These are phyloP conservation scores for Thera obeliscata DNA, from an alignment of 2,888 invertebrate species.

Conservation along the genomic window DNA sequence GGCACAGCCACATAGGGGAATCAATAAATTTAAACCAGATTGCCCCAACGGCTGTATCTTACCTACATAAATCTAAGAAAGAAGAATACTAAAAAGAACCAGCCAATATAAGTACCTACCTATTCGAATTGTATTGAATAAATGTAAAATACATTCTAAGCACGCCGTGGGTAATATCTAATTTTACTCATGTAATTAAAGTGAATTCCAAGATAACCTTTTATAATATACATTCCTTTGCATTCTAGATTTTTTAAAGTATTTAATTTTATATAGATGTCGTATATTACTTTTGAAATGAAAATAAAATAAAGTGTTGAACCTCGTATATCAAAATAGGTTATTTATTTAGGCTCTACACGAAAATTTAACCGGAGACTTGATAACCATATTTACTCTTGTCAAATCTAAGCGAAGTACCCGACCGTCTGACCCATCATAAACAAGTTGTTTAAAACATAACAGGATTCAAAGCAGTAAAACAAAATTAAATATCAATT, in stretches of 20 bases:
- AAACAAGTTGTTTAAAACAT: constrained; percentile 32
- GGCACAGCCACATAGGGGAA: constrained; percentile 48
- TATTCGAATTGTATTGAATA: constrained; percentile 39
- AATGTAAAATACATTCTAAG: constrained; percentile 36
- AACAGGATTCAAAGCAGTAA: constrained; percentile 41
- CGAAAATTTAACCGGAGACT: not conserved
- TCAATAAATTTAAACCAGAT: constrained; percentile 56
- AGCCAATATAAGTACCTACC: constrained; percentile 25
- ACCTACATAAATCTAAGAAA: constrained; percentile 49
- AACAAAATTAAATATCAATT: constrained; percentile 59
- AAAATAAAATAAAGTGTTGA: not conserved
- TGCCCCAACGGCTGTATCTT: constrained; percentile 48
- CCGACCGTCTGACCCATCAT: constrained; percentile 18
- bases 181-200: not conserved
- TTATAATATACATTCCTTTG: no score
- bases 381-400: constrained; percentile 14
- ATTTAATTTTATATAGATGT: not conserved
- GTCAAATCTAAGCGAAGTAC: constrained; percentile 20
- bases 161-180: constrained; percentile 4
- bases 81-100: constrained; percentile 44
- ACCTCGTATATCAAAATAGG: not conserved
- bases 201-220: not conserved
- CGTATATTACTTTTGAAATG: not conserved
- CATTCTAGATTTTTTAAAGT: no score
- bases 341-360: constrained; percentile 7